Conservation (phyloP, 2,113 vertebrate species). For the Papio anubis region DNA sequence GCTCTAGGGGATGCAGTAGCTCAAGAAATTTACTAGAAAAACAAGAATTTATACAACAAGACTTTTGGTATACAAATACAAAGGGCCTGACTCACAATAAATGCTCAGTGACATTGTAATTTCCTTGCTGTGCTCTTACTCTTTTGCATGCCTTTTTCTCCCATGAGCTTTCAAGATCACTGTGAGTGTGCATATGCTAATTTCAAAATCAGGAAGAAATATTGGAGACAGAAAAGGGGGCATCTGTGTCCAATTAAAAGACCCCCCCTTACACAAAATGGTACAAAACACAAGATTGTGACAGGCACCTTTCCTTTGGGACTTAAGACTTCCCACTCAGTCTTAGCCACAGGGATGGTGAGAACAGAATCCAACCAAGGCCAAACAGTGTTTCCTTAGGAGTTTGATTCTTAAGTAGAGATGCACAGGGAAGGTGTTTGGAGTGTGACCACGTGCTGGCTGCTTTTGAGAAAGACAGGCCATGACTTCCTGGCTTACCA, state of each 20-base stretch:
- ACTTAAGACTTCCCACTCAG: no score
- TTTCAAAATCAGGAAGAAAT: background rate
- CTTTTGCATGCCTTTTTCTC: background rate
- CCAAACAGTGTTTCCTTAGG: background rate
- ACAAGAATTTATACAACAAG: background rate
- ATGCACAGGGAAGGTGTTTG: background rate
- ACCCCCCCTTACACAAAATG: background rate
- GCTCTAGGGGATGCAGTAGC: background rate
- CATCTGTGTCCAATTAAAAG: background rate
- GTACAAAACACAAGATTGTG: background rate
- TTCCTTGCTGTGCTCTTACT: background rate
- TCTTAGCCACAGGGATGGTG: background rate
- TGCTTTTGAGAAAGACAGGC: background rate
- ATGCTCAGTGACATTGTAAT: background rate
- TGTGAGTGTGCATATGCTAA: background rate
- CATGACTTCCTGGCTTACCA: background rate
- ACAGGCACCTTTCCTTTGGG: background rate
- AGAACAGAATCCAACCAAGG: background rate
- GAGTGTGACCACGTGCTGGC: background rate
- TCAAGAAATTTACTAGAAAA: background rate
- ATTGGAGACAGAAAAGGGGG: background rate
- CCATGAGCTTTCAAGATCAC: background rate
- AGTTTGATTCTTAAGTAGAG: no score
- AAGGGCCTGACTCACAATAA: background rate
- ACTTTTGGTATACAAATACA: background rate